Percentiles rank a stretch among this genome's conserved stretches.
Conservation (phyloP, 2,113 vertebrate species). For the Apodemus speciosus region DNA sequence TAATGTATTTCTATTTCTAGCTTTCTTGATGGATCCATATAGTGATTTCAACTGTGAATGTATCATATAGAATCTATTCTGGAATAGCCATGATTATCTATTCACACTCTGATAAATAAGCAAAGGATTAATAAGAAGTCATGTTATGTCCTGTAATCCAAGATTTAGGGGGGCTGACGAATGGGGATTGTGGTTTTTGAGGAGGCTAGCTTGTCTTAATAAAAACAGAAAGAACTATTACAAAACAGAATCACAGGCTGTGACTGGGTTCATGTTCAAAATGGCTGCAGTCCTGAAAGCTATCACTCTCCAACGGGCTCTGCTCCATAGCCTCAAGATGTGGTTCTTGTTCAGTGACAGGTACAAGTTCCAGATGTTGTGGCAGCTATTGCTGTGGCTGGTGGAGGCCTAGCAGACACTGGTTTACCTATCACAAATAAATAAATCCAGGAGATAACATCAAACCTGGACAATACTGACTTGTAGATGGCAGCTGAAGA, state of each 20-base stretch:
- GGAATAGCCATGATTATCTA: neutral
- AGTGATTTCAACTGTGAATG: neutral
- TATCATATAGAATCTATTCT: neutral
- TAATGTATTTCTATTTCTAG: neutral
- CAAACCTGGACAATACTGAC: constrained; percentile 93
- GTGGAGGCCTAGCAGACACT: constrained; percentile 93
- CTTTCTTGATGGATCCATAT: neutral
- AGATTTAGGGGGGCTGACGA: neutral
- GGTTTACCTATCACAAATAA: constrained; percentile 92
- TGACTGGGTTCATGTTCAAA: fast-evolving
- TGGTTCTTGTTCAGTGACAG: constrained; percentile 94
- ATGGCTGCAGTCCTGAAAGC: constrained; percentile 21
- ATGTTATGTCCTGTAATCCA: neutral
- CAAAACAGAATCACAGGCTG: neutral
- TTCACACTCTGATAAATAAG: neutral
- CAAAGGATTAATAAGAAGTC: constrained; percentile 14
- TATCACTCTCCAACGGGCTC: constrained; percentile 94
- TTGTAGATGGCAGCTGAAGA: constrained; percentile 94
- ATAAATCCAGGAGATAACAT: constrained; percentile 94
- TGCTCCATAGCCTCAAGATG: constrained; percentile 95
- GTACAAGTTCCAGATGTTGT: constrained; percentile 96
- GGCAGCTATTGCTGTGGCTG: constrained; percentile 94
- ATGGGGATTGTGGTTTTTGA: neutral
- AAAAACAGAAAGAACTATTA: neutral
- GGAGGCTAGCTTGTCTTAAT: neutral